Percentiles rank a stretch among this genome's conserved stretches.
Evolutionary conservation across 2,888 invertebrate species (phyloP).

Genomic region (Tinea trinotella): DNA sequence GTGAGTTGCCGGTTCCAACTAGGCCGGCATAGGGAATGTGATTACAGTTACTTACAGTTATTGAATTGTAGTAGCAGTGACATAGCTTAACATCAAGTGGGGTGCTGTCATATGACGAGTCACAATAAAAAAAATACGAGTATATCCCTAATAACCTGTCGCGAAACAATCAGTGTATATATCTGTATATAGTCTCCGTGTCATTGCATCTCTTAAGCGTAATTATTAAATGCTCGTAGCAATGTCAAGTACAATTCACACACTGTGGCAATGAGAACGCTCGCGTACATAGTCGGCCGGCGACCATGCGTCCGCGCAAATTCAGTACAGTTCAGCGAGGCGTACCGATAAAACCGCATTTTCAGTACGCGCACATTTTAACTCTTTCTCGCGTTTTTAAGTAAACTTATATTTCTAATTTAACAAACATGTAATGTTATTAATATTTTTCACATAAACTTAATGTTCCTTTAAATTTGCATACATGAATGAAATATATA

Average conservation of each 20-base stretch:
- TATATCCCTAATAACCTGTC: no score
- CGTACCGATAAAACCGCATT: constrained; percentile 14
- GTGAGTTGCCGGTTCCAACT: no score
- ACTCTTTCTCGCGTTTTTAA: neutral
- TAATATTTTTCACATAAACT: no score
- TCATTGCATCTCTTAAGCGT: neutral
- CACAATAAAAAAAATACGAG: no score
- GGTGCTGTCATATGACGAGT: no score
- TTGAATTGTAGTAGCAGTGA: no score
- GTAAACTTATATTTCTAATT: neutral
- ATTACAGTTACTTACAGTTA: no score
- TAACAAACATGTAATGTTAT: no score
- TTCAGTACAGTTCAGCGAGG: constrained; percentile 36
- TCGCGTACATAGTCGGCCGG: constrained; percentile 29
- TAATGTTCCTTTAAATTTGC: no score
- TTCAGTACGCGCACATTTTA: neutral
- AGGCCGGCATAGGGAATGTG: no score
- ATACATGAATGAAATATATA: neutral
- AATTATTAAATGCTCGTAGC: constrained; percentile 1
- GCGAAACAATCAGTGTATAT: no score
- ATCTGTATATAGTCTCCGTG: neutral
- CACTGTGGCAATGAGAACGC: constrained; percentile 49
- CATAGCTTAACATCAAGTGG: no score
- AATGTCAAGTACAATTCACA: constrained; percentile 18
- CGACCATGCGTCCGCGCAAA: constrained; percentile 30